Evolutionary conservation across 2,797 vertebrate species (phyloP), one percentile per base, ranked within the genome.

Genomic region (Dipus sagitta): DNA sequence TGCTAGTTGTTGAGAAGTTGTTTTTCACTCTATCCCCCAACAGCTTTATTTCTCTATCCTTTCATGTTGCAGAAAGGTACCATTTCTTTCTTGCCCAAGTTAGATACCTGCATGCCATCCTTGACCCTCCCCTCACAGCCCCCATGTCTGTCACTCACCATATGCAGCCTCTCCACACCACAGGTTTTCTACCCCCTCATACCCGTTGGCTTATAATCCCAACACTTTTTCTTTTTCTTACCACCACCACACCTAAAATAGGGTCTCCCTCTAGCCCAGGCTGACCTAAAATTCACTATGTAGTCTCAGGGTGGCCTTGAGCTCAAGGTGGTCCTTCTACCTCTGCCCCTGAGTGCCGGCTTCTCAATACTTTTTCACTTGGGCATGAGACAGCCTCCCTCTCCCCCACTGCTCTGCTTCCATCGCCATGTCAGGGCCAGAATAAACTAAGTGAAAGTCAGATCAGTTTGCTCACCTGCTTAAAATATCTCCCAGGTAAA

Each of bases 401-500:
- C 14, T 13, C 24, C 88, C 68, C 62, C 65, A n/a, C 58, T 77
- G 64, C 32, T 65, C 58, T 62, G 42, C 23, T 42, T 75, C n/a
- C 47, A 10, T 58, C 28, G 28, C 58, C 67, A 38, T 2, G 47
- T 58, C 74, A 26, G 42, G 26, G 21, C 32, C 75, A 77, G 24
- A 92, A 82, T 68, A 68, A 83, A 75, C 67, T 86, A 74, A 76
- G 13, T 76, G 10, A 75, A 85, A 76, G 70, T 67, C 3, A 26
- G 12, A 60, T 64, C 38, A 38, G 58, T 71, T 92, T 15, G 52
- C 15, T 54, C 47, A 47, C n/a, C 38, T 12, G 30, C 6, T 72
- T 78, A 76, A 88, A 62, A 34, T 42, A 54, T 90, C 81, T 75
- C 71, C 75, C 88, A 70, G 30, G 80, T 82, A 65, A 90, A 81